These are phyloP conservation scores for Moxostoma hubbsi DNA, from an alignment of 2,797 vertebrate species.

Conservation along the genomic window DNA sequence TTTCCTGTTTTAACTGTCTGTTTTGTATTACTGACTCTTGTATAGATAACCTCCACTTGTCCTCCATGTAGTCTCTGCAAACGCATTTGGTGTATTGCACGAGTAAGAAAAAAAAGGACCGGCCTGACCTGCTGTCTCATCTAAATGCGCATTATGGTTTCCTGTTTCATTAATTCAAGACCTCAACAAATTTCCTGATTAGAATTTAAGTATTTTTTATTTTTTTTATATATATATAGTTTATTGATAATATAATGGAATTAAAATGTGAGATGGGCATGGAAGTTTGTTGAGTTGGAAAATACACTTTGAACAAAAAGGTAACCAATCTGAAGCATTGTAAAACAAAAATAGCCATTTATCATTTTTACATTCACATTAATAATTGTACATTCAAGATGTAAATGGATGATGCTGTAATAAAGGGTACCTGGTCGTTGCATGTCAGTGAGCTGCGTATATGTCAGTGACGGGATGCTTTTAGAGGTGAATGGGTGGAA, in stretches of 20 bases:
- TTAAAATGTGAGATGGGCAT: conserved; percentile 5
- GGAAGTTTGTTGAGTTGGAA: background rate
- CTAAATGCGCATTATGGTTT: background rate
- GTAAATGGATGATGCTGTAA: conserved; percentile 11
- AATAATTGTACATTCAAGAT: conserved; percentile 13
- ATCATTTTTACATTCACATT: conserved; percentile 8
- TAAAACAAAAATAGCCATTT: conserved; percentile 8
- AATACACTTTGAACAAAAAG: background rate
- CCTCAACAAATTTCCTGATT: conserved; percentile 21
- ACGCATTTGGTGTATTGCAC: background rate
- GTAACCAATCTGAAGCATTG: conserved; percentile 4
- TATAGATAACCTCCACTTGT: conserved; percentile 19
- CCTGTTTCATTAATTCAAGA: conserved; percentile 7
- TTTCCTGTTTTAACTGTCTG: conserved; percentile 18
- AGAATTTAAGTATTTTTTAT: conserved; percentile 21
- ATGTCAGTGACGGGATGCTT: conserved; percentile 14
- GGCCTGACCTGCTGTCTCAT: background rate
- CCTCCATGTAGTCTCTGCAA: conserved; percentile 14
- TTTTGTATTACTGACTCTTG: conserved; percentile 49
- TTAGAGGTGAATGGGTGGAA: conserved; percentile 27
- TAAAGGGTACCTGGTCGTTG: conserved; percentile 19
- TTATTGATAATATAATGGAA: conserved; percentile 23
- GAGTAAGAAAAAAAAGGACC: background rate
- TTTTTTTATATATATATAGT: conserved; percentile 40
- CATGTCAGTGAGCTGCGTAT: conserved; percentile 30